Percentiles rank a stretch among this genome's conserved stretches.
Conservation (phyloP, 2,113 vertebrate genomes). For the Perca fluviatilis region DNA sequence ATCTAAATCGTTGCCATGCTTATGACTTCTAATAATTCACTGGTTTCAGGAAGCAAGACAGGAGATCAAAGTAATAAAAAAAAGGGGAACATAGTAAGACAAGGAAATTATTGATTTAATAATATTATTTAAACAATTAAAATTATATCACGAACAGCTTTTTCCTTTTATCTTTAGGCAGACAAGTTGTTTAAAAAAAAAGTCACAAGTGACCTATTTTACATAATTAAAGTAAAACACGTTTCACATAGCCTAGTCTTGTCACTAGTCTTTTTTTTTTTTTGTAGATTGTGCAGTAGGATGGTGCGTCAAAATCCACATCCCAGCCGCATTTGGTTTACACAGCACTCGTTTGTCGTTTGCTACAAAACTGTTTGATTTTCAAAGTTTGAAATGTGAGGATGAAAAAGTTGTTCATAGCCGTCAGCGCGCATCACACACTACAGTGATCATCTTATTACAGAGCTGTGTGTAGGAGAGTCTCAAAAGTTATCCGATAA, state of each 20-base stretch:
- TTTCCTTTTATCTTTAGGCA: neutral
- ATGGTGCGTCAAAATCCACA: slow-evolving; percentile 11
- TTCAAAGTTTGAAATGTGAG: slow-evolving; percentile 44
- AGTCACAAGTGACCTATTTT: too few relatives aligned
- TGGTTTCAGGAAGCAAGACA: slow-evolving; percentile 5
- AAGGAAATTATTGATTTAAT: neutral
- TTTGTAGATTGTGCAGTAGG: neutral
- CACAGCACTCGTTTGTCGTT: neutral
- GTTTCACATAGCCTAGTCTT: neutral
- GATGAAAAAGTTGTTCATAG: slow-evolving; percentile 26
- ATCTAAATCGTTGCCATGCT: slow-evolving; percentile 30
- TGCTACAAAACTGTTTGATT: slow-evolving; percentile 15
- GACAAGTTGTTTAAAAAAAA: neutral
- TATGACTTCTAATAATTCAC: slow-evolving; percentile 18
- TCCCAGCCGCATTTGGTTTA: neutral
- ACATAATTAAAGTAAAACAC: neutral
- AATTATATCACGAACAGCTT: neutral
- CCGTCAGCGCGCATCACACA: slow-evolving; percentile 37
- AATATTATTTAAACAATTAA: neutral
- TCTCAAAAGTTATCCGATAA: slow-evolving; percentile 28
- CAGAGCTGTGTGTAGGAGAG: slow-evolving; percentile 41
- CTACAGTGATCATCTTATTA: slow-evolving; percentile 64
- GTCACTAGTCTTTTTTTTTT: neutral
- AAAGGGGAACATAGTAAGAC: neutral
- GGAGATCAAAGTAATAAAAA: slow-evolving; percentile 2